Percentiles rank a stretch among this genome's conserved stretches.
Conservation (phyloP, 2,888 invertebrate genomes). For the Entomobrya proxima region DNA sequence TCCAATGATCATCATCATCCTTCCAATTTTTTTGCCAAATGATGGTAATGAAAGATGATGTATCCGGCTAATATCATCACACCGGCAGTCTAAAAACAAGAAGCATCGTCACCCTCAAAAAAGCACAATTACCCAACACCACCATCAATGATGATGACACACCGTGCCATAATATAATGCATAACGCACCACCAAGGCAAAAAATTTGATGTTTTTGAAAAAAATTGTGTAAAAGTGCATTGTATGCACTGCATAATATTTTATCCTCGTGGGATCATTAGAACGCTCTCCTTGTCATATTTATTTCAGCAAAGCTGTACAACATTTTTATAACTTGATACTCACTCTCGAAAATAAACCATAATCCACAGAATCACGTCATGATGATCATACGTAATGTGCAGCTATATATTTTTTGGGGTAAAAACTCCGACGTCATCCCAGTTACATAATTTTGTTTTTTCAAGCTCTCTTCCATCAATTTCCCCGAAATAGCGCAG, state of each 20-base stretch:
- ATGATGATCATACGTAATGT: neutral
- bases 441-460: constrained; percentile 10
- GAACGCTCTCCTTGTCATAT: constrained; percentile 41
- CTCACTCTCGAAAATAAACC: neutral
- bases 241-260: neutral
- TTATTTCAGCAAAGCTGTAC: constrained; percentile 33
- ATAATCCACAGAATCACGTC: neutral
- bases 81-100: neutral
- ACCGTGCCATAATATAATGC: too few species aligned
- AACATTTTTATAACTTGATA: constrained; percentile 1
- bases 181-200: too few species aligned
- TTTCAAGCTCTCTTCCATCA: neutral
- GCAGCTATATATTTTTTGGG: constrained; percentile 13
- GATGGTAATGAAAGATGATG: constrained; percentile 29
- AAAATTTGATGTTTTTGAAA: neutral
- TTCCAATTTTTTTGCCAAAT: neutral
- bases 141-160: neutral
- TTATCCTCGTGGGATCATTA: constrained; percentile 65
- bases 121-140: constrained; percentile 1
- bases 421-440: constrained; percentile 33
- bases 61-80: constrained; percentile 30
- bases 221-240: neutral
- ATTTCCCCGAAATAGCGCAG: neutral
- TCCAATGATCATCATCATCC: neutral
- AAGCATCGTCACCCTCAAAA: constrained; percentile 8